phyloP scores from a whole-genome alignment of 1,140 invertebrate species.

The Sycophila sp. region DNA sequence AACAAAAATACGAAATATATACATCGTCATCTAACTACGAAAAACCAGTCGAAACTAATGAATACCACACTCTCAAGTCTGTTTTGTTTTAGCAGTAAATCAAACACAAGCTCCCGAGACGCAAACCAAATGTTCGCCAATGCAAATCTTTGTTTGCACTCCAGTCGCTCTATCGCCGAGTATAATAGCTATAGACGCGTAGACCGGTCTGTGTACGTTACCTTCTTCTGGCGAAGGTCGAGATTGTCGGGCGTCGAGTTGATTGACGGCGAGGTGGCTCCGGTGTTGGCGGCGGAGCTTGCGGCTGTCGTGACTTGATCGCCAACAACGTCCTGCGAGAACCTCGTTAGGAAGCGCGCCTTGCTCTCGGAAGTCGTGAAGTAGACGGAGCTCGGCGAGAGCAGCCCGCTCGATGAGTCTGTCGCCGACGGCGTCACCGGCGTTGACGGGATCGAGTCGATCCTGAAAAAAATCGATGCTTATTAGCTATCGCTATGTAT shows the following conservation, averaged over 20 bases:
- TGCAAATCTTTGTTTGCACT: no score
- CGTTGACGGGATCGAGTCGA: constrained; percentile 55
- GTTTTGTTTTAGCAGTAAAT: no score
- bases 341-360: constrained; percentile 74
- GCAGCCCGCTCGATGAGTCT: constrained; percentile 54
- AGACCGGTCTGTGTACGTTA: no score
- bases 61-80: no score
- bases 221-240: constrained; percentile 77
- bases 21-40: no score
- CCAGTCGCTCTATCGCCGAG: no score
- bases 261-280: not conserved
- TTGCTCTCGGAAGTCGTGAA: constrained; percentile 78
- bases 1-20: no score
- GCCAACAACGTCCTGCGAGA: constrained; percentile 49
- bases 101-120: no score
- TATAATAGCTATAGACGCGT: no score
- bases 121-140: no score
- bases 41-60: no score
- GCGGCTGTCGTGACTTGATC: not conserved
- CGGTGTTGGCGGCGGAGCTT: not conserved
- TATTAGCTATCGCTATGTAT: not conserved
- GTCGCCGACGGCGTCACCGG: constrained; percentile 54
- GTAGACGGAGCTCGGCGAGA: constrained; percentile 73
- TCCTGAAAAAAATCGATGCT: constrained; percentile 45
- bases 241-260: constrained; percentile 58